Evolutionary conservation across 2,113 vertebrate species (phyloP).

Genomic region (Trachemys scripta): DNA sequence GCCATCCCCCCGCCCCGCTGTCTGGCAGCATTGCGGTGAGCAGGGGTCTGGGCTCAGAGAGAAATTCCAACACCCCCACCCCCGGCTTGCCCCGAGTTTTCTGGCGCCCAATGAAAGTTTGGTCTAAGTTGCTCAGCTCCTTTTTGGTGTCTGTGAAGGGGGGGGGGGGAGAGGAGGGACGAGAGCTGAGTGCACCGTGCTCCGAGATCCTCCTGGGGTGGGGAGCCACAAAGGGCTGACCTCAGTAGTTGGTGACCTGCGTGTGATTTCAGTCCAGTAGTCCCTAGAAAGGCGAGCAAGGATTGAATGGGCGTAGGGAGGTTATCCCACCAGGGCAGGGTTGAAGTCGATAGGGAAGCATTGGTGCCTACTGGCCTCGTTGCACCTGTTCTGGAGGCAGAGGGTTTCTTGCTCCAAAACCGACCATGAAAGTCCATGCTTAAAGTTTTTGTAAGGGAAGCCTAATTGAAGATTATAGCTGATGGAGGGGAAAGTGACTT

Average conservation of each 20-base stretch:
- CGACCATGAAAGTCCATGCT: not conserved
- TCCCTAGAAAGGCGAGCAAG: not conserved
- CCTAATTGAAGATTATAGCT: fast-evolving
- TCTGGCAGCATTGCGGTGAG: not conserved
- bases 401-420: not conserved
- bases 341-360: not conserved
- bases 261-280: not conserved
- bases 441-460: not conserved
- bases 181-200: not conserved
- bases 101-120: not conserved
- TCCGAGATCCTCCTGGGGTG: not conserved
- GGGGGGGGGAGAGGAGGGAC: not conserved
- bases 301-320: not conserved
- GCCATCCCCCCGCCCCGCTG: not conserved
- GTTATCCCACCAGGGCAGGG: fast-evolving
- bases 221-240: not conserved
- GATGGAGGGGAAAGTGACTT: not conserved
- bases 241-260: not conserved
- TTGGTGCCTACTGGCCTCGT: not conserved
- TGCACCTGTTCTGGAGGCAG: not conserved
- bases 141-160: not conserved
- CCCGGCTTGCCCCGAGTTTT: not conserved
- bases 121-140: not conserved
- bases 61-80: not conserved
- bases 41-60: not conserved